A percentile compares a stretch with the other conserved stretches of the same genome.
These are phyloP conservation scores for Astreopora myriophthalma DNA, from an alignment of 64 coral and sea anemone genomes.

Conservation along the genomic window DNA sequence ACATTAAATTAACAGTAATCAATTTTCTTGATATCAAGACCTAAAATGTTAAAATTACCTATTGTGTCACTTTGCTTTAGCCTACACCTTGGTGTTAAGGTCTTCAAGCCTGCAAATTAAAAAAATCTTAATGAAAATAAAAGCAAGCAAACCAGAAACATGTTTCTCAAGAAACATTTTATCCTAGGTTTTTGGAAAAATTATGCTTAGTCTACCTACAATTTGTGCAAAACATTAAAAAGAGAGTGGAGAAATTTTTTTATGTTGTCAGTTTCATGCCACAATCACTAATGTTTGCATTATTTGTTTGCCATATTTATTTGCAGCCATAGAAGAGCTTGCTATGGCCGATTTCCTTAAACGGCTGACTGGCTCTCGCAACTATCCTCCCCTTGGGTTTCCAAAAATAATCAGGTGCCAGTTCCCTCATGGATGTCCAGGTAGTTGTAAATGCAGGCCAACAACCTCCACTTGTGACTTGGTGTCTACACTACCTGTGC, in stretches of 20 bases:
- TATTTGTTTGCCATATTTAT: not conserved
- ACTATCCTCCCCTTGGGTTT: constrained; percentile 19
- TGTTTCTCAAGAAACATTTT: not conserved
- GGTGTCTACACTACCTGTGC: constrained; percentile 40
- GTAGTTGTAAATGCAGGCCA: constrained; percentile 40
- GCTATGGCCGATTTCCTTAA: constrained; percentile 43
- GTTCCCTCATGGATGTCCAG: constrained; percentile 33
- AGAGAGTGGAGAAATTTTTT: not conserved
- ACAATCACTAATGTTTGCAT: not conserved
- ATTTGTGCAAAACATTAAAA: not conserved
- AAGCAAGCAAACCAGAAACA: not conserved
- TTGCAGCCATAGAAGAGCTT: constrained; percentile 13
- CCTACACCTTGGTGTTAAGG: not conserved
- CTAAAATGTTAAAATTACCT: not conserved
- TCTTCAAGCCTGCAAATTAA: not conserved
- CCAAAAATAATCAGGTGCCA: constrained; percentile 13
- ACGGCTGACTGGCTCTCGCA: constrained; percentile 8
- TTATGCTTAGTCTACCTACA: not conserved
- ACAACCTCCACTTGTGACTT: constrained; percentile 71
- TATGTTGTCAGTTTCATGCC: not conserved
- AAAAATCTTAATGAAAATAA: not conserved
- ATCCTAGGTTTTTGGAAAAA: too few relatives aligned
- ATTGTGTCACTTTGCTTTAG: not conserved
- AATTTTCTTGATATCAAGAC: not conserved
- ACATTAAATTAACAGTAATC: not conserved